Conservation (phyloP, 2,113 vertebrate genomes). For the Trochalopteron elliotii region DNA sequence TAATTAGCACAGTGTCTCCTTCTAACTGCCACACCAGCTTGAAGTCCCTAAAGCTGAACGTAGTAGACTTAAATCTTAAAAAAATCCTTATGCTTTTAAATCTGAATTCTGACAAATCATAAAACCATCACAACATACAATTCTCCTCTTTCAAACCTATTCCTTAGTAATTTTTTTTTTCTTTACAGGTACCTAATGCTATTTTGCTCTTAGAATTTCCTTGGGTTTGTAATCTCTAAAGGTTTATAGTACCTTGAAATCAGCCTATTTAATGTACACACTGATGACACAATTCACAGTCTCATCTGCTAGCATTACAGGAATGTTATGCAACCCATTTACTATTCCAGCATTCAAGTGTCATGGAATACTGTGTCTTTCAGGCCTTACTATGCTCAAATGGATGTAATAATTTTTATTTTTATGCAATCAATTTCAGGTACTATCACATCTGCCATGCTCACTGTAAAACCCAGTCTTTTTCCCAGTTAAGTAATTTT, state of each 20-base stretch:
- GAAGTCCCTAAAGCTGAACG: neutral
- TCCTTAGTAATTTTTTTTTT: neutral
- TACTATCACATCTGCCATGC: neutral
- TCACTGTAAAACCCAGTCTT: neutral
- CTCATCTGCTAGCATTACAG: neutral
- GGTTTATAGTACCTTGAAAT: neutral
- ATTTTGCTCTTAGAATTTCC: neutral
- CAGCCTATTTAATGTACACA: neutral
- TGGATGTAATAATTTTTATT: neutral
- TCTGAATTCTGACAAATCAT: neutral
- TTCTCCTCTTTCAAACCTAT: neutral
- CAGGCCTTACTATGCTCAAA: neutral
- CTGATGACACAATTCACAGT: neutral
- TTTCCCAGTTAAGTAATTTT: neutral
- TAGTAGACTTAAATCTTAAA: neutral
- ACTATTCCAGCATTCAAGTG: neutral
- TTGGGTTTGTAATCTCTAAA: neutral
- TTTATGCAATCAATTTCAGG: neutral
- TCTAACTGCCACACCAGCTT: neutral
- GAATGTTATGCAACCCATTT: neutral
- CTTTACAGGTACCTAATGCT: neutral
- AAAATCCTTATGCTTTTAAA: neutral
- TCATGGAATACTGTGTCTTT: neutral
- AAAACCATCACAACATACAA: neutral
- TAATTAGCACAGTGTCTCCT: constrained; percentile 28